These are phyloP conservation scores for Molossus alvarezi DNA, from an alignment of 2,797 vertebrate genomes.

Conservation along the genomic window DNA sequence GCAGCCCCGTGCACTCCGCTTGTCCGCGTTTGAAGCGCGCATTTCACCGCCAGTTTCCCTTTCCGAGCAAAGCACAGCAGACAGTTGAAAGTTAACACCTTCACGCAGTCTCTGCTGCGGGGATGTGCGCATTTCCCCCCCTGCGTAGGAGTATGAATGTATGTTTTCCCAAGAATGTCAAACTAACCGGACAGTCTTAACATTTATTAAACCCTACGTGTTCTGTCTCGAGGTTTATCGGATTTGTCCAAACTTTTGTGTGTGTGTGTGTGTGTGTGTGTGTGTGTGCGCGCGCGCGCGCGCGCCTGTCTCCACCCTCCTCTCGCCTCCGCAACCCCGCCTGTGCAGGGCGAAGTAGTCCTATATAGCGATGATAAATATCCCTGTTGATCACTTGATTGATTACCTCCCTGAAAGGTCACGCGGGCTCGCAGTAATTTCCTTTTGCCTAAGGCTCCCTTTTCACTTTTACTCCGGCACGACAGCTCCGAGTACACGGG, in stretches of 20 bases:
- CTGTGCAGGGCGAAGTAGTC: conserved; percentile 90
- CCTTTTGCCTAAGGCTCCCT: conserved; percentile 97
- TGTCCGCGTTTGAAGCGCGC: conserved; percentile 42
- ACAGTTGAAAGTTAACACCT: conserved; percentile 82
- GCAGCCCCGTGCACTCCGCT: not conserved
- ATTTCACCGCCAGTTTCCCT: conserved; percentile 73
- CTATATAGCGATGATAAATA: conserved; percentile 98
- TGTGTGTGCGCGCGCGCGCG: not conserved
- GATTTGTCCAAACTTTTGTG: conserved; percentile 89
- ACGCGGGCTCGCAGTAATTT: conserved; percentile 98
- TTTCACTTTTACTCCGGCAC: conserved; percentile 97
- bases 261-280: conserved; percentile 57
- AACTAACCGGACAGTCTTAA: conserved; percentile 78
- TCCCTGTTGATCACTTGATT: conserved; percentile 99
- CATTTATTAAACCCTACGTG: conserved; percentile 84
- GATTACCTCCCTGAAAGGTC: conserved; percentile 99
- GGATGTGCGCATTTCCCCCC: not conserved
- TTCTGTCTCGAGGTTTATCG: conserved; percentile 84
- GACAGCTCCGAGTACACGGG: conserved; percentile 93
- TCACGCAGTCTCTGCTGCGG: not conserved
- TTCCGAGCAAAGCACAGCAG: conserved; percentile 72
- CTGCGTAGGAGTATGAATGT: not conserved
- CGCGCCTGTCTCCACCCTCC: conserved; percentile 55
- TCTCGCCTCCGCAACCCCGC: conserved; percentile 54
- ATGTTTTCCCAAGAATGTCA: conserved; percentile 58